Percentiles rank a stretch among this genome's conserved stretches.
Conservation (phyloP, 1,140 invertebrate species). For the Telenomus remus region DNA sequence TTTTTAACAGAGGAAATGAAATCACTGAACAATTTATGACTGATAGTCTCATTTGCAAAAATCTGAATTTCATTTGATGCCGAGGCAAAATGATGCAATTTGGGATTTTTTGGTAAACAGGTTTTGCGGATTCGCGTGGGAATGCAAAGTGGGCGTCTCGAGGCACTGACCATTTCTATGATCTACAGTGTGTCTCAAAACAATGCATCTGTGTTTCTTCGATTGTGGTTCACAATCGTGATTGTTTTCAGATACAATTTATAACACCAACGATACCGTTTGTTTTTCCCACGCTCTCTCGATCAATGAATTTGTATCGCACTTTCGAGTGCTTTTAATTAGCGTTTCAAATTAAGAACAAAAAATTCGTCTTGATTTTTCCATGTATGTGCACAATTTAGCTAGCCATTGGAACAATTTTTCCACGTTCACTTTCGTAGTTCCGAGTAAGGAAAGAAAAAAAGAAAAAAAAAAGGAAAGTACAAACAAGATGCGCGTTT, state of each 20-base stretch:
- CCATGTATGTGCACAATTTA: too few relatives aligned
- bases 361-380: neutral
- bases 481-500: conserved; percentile 5
- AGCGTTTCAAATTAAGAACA: neutral
- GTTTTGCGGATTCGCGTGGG: conserved; percentile 25
- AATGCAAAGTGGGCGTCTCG: conserved; percentile 15
- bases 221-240: conserved; percentile 37
- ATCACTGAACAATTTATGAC: conserved; percentile 7
- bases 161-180: conserved; percentile 38
- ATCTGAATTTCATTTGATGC: neutral
- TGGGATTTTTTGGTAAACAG: conserved; percentile 25
- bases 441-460: neutral
- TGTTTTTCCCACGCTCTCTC: conserved; percentile 8
- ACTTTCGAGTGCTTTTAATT: neutral
- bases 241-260: conserved; percentile 26
- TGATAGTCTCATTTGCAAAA: conserved; percentile 15
- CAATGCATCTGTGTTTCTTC: conserved; percentile 27
- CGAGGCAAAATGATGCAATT: conserved; percentile 19
- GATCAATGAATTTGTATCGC: neutral
- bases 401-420: too few relatives aligned
- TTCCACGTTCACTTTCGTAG: too few relatives aligned
- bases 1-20: too few relatives aligned
- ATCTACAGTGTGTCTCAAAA: conserved; percentile 39
- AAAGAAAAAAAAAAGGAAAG: conserved; percentile 16
- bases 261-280: neutral